Conservation (phyloP, 2,888 invertebrate genomes). For the Phyto melanocephala region DNA sequence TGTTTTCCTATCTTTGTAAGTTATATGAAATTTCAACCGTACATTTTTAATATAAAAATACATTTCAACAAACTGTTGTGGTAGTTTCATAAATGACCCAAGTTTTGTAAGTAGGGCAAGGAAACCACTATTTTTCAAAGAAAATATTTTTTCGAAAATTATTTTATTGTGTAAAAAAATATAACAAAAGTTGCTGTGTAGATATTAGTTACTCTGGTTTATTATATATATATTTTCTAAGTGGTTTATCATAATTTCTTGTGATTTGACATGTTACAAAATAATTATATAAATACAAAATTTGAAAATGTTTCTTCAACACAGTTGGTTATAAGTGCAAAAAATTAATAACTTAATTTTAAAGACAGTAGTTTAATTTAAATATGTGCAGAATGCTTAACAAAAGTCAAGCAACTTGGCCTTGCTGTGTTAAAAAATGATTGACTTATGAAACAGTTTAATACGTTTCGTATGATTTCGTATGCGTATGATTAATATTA, state of each 20-base stretch:
- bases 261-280: too few species aligned
- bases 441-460: too few species aligned
- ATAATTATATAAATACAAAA: too few species aligned
- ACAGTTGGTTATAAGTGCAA: too few species aligned
- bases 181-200: not conserved
- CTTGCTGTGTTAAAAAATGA: too few species aligned
- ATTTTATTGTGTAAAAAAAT: not conserved
- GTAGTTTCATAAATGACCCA: not conserved
- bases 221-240: not conserved
- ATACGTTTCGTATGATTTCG: too few species aligned
- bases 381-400: too few species aligned
- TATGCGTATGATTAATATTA: too few species aligned
- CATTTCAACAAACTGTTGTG: constrained; percentile 1
- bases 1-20: not conserved
- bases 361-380: too few species aligned
- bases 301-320: too few species aligned
- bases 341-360: too few species aligned
- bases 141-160: not conserved
- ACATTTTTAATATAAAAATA: not conserved
- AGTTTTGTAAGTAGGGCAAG: not conserved
- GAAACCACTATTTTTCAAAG: not conserved
- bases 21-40: not conserved
- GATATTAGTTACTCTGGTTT: not conserved
- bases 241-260: not conserved
- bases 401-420: too few species aligned